Base-by-base conservation (phyloP, 2,797 vertebrate species). In the Salarias fasciatus region DNA sequence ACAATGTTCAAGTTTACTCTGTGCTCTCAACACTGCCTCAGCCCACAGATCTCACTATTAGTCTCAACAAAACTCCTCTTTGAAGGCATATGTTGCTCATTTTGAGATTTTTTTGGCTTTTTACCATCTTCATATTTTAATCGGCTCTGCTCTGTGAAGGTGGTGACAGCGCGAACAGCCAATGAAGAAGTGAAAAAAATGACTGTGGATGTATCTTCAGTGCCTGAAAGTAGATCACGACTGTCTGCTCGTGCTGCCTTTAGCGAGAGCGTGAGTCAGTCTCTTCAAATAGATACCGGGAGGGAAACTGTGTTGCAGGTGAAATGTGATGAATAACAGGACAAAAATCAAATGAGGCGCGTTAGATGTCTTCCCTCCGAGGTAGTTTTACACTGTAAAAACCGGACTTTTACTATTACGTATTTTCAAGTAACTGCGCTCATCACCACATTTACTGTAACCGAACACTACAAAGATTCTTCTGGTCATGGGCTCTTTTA, bases 401-500 rank as follows among this genome's bases (percentile, higher is more conserved):
- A 56, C 18, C 0, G 0, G 0, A 53, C 30, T 72, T 65, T 13
- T 46, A 61, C 40, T 74, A 47, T 81, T 69, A 75, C 61, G 77
- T 12, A 24, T 24, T 2, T 24, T 24, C 18, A 24, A 24, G 18
- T 24, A 24, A 24, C 18, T 12, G 10, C 45, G 12, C 51, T 69
- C 51, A 40, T 69, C 47, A 38, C 63, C 43, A 8, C 40, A 24
- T 24, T 80, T 79, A 86, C 82, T 81, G 79, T 86, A 83, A 80
- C 46, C 75, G 61, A 69, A 52, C 43, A 72, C 68, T 69, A 43
- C 51, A 56, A 48, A 58, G 57, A 76, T 67, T 69, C 78, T 69
- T 68, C 69, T 75, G 83, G 72, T 80, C 80, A 79, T 60, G 47
- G 42, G 42, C 54, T 70, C 77, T 81, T 86, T 78, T 63, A 75